Conservation (phyloP, 1,140 invertebrate genomes). For the Harpegnathos saltator region DNA sequence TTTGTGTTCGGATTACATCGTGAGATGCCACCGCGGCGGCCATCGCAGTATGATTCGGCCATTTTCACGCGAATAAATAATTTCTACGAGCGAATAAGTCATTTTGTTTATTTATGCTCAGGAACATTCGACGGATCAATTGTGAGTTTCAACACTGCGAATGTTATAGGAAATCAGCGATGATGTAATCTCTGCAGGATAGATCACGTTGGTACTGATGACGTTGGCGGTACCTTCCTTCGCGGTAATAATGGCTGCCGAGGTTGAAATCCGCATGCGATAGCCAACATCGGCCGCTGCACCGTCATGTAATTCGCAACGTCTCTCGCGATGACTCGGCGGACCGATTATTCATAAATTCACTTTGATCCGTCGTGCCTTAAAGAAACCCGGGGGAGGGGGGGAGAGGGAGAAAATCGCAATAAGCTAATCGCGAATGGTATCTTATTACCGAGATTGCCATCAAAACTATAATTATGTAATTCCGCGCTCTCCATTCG, state of each 20-base stretch:
- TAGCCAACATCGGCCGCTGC: background rate
- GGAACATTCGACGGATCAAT: background rate
- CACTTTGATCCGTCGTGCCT: background rate
- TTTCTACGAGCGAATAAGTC: background rate
- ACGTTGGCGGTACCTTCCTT: background rate
- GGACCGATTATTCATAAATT: slow-evolving; percentile 2
- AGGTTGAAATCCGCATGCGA: slow-evolving; percentile 14
- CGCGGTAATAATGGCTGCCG: slow-evolving; percentile 10
- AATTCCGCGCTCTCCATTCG: background rate
- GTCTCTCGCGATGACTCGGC: background rate
- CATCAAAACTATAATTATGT: background rate
- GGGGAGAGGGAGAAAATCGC: no score
- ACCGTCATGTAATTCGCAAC: slow-evolving; percentile 12
- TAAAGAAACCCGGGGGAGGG: background rate
- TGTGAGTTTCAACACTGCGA: background rate
- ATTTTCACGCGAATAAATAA: background rate
- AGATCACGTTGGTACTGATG: slow-evolving; percentile 1
- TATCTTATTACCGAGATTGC: background rate
- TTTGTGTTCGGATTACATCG: no score
- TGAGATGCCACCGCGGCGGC: no score
- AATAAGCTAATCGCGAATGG: background rate
- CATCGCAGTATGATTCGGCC: no score
- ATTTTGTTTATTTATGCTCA: background rate
- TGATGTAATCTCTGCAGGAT: background rate
- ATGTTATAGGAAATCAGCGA: background rate